Evolutionary conservation across 2,797 vertebrate genomes (phyloP).

Genomic region (Luscinia luscinia): DNA sequence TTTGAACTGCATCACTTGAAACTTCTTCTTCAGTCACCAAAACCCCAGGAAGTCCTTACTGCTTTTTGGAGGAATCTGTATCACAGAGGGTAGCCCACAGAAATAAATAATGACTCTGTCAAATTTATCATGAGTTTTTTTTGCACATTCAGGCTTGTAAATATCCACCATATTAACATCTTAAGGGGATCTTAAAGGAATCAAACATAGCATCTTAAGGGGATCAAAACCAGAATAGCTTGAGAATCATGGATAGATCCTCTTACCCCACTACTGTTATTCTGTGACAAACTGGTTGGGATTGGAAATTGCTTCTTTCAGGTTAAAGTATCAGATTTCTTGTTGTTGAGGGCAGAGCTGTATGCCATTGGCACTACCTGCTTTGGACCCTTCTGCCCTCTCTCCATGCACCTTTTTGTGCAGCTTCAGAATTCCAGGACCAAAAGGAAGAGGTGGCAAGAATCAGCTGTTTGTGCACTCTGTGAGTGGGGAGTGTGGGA

Average conservation of each 20-base stretch:
- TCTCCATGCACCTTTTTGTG: neutral
- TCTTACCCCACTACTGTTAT: neutral
- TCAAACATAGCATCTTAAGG: fast-evolving
- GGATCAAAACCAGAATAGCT: neutral
- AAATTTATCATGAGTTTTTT: neutral
- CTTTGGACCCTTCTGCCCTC: neutral
- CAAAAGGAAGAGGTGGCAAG: neutral
- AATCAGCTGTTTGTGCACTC: neutral
- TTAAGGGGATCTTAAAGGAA: neutral
- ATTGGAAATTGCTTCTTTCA: neutral
- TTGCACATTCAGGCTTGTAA: neutral
- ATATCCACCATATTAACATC: neutral
- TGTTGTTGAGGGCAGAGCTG: neutral
- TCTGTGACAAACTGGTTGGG: neutral
- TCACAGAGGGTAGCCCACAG: neutral
- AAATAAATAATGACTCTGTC: neutral
- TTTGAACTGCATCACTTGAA: neutral
- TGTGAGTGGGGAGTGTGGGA: neutral
- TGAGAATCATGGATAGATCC: neutral
- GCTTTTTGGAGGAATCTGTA: neutral
- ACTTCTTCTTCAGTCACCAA: neutral
- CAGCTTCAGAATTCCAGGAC: neutral
- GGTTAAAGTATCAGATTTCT: neutral
- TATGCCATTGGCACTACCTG: neutral
- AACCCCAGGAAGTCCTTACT: neutral